A percentile compares a stretch with the other conserved stretches of the same genome.
Evolutionary conservation across 2,113 vertebrate genomes (phyloP).

Genomic region (Furnarius figulus): DNA sequence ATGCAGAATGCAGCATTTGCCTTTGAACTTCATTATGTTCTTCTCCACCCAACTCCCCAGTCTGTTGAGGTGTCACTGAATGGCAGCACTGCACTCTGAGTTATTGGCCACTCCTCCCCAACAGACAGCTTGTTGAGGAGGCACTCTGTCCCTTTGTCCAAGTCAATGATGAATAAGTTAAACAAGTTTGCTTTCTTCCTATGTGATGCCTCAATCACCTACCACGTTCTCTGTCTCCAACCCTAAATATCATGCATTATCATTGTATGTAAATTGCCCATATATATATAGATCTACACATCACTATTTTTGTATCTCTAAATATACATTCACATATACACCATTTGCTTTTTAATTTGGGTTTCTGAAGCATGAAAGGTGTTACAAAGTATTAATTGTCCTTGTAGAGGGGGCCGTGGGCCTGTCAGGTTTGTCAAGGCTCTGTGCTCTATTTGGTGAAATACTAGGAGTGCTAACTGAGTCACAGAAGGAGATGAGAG

Average conservation of each 20-base stretch:
- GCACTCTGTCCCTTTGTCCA: neutral
- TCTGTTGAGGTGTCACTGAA: neutral
- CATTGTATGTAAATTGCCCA: neutral
- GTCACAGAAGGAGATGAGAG: neutral
- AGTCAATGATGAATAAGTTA: neutral
- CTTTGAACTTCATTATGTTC: neutral
- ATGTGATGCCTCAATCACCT: neutral
- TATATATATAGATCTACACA: neutral
- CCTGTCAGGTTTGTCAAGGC: neutral
- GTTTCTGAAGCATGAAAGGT: neutral
- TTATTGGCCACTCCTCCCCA: neutral
- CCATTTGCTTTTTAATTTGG: neutral
- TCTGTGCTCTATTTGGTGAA: neutral
- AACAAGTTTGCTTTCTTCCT: neutral
- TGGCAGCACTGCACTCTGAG: neutral
- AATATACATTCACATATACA: neutral
- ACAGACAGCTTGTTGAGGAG: neutral
- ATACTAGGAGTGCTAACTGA: neutral
- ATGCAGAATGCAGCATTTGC: neutral
- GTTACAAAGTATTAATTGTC: neutral
- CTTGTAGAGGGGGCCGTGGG: neutral
- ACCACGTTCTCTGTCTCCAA: neutral
- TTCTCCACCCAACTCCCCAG: neutral
- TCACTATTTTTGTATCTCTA: neutral
- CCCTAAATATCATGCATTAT: neutral